phyloP scores from a whole-genome alignment of 1,140 invertebrate species.

The Eumaeus atala region DNA sequence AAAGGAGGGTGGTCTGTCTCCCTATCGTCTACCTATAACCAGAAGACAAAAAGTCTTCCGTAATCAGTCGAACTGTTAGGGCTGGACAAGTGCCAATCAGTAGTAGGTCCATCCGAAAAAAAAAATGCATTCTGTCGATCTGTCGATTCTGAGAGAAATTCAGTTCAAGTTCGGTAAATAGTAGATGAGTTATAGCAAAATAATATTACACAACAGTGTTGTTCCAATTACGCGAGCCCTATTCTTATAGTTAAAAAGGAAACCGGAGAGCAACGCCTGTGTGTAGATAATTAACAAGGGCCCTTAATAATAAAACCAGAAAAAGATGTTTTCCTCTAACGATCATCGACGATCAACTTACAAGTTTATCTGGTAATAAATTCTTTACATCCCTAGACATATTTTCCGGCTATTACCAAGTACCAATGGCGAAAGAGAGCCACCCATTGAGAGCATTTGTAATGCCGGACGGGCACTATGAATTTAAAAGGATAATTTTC shows the following conservation, averaged over 20 bases:
- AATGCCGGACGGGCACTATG: conserved; percentile 3
- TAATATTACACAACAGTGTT: conserved; percentile 47
- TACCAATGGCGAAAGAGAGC: neutral
- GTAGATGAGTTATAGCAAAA: conserved; percentile 11
- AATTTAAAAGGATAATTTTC: conserved; percentile 4
- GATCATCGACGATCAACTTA: conserved; percentile 64
- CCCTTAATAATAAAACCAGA: conserved; percentile 62
- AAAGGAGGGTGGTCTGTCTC: too few species aligned
- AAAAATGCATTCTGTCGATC: too few species aligned
- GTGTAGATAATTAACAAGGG: conserved; percentile 56
- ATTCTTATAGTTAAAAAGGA: conserved; percentile 37
- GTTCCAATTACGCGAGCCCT: conserved; percentile 35
- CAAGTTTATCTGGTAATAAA: conserved; percentile 28
- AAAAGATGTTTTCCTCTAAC: conserved; percentile 66
- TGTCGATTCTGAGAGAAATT: conserved; percentile 6
- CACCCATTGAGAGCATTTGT: conserved; percentile 3
- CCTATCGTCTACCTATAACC: too few species aligned
- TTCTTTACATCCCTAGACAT: conserved; percentile 22
- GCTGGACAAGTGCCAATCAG: too few species aligned
- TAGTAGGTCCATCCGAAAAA: too few species aligned
- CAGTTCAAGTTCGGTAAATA: conserved; percentile 1
- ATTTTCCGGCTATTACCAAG: neutral
- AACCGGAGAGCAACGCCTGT: conserved; percentile 35
- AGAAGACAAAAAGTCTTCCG: too few species aligned
- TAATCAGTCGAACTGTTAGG: too few species aligned